A percentile compares a stretch with the other conserved stretches of the same genome.
Evolutionary conservation across 2,113 vertebrate genomes (phyloP).

Genomic region (Andinoacara biseriatus): DNA sequence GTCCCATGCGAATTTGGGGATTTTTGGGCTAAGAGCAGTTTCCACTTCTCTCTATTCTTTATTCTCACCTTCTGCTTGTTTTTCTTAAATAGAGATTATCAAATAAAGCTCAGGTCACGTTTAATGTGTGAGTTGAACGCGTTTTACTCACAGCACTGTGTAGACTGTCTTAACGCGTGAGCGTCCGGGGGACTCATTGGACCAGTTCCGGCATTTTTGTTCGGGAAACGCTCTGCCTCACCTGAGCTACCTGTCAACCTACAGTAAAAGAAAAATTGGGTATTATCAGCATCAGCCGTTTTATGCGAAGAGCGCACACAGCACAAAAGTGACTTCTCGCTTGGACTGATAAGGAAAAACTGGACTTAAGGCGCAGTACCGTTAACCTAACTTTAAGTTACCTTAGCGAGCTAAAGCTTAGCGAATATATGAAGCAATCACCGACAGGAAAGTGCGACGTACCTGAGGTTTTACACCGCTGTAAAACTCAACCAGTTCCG

Average conservation of each 20-base stretch:
- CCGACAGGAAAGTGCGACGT: constrained; percentile 5
- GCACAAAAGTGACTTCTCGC: background rate
- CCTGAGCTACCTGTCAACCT: constrained; percentile 1
- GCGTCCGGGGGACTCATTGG: background rate
- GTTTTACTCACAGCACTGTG: background rate
- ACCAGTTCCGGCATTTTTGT: constrained; percentile 2
- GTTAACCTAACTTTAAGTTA: constrained; percentile 1
- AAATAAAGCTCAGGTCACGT: background rate
- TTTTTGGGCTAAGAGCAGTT: background rate
- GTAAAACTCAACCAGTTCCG: background rate
- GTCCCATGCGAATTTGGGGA: no score
- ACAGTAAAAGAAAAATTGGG: no score
- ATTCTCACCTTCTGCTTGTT: background rate
- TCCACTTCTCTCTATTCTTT: background rate
- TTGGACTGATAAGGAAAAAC: background rate
- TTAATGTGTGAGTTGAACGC: background rate
- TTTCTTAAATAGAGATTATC: background rate
- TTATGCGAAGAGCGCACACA: background rate
- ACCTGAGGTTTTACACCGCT: constrained; percentile 33
- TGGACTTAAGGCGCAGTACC: background rate
- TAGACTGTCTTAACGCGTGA: background rate
- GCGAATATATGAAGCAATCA: constrained; percentile 17
- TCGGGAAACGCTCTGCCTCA: background rate
- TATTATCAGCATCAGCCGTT: background rate
- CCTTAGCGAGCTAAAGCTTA: background rate